A percentile compares a stretch with the other conserved stretches of the same genome.
Evolutionary conservation across 1,140 invertebrate species (phyloP).

Genomic region (Bursaphelenchus mucronatus): DNA sequence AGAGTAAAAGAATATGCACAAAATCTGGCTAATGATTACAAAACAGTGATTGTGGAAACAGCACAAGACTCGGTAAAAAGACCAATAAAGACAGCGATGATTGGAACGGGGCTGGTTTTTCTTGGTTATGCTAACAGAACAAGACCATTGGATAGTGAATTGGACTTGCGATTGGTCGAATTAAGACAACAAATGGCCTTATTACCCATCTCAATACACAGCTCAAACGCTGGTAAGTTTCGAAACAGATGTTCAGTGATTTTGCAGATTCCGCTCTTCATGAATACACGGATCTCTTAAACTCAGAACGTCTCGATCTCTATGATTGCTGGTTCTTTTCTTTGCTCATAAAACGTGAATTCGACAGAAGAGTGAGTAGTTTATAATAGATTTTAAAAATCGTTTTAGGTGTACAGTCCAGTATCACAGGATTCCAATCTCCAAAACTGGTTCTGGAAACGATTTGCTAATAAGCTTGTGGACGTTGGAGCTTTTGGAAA

Average conservation of each 20-base stretch:
- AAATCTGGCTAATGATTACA: constrained; percentile 40
- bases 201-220: constrained; percentile 40
- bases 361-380: constrained; percentile 42
- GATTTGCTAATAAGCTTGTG: constrained; percentile 39
- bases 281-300: constrained; percentile 37
- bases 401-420: constrained; percentile 25
- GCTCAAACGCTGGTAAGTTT: constrained; percentile 24
- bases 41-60: constrained; percentile 30
- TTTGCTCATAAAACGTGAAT: constrained; percentile 33
- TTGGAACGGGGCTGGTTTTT: constrained; percentile 13
- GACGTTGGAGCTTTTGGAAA: constrained; percentile 47
- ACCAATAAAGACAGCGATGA: constrained; percentile 29
- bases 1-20: constrained; percentile 36
- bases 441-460: constrained; percentile 42
- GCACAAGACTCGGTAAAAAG: constrained; percentile 20
- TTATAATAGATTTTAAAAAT: not conserved
- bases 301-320: constrained; percentile 43
- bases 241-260: not conserved
- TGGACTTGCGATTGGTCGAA: constrained; percentile 32
- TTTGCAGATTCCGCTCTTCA: constrained; percentile 27
- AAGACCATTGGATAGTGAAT: constrained; percentile 39
- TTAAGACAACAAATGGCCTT: constrained; percentile 40
- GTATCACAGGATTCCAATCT: constrained; percentile 46
- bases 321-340: constrained; percentile 50
- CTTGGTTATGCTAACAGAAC: constrained; percentile 33